These are phyloP conservation scores for Drosophila tani DNA, from an alignment of 1,140 invertebrate species.

Conservation along the genomic window DNA sequence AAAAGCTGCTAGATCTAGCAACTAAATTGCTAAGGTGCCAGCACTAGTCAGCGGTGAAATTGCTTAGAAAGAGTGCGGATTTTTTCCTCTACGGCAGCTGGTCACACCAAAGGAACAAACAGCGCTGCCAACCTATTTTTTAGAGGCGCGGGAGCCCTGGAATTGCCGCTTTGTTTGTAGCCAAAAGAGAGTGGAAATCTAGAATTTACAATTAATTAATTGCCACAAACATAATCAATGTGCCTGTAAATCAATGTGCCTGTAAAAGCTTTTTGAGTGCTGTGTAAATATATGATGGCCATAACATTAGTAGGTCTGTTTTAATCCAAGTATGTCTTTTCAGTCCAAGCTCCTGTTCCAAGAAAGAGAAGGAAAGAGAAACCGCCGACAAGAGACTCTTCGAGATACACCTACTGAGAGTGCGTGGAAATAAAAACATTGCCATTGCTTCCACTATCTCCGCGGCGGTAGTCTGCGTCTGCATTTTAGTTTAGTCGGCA, in stretches of 20 bases:
- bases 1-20: too few species aligned
- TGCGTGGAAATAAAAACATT: constrained; percentile 45
- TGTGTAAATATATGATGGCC: constrained; percentile 4
- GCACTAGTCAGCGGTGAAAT: too few species aligned
- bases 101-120: too few species aligned
- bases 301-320: not conserved
- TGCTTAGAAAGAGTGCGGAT: too few species aligned
- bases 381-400: not conserved
- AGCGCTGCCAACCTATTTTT: too few species aligned
- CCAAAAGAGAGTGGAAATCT: not conserved
- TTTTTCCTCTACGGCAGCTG: too few species aligned
- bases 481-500: constrained; percentile 42
- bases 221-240: too few species aligned
- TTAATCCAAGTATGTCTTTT: not conserved
- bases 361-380: constrained; percentile 15
- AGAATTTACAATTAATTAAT: not conserved
- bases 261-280: not conserved
- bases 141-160: not conserved
- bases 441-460: constrained; percentile 27
- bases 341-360: constrained; percentile 1
- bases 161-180: constrained; percentile 34
- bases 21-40: too few species aligned
- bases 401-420: constrained; percentile 19
- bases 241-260: too few species aligned
- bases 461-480: constrained; percentile 33